Conservation (phyloP, 2,888 invertebrate species). For the Sylvicola cinctus region DNA sequence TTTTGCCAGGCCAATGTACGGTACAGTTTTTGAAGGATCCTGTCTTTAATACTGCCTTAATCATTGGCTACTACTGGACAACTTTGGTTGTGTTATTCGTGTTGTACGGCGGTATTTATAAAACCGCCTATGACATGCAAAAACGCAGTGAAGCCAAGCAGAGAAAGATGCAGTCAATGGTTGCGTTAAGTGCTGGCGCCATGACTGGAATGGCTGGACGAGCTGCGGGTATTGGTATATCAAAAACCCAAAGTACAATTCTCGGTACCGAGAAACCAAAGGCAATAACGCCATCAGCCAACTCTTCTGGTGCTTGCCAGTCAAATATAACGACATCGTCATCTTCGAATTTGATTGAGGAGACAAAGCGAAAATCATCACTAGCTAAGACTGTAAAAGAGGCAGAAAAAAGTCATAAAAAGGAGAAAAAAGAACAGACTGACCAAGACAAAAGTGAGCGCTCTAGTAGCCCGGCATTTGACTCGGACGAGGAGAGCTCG, state of each 20-base stretch:
- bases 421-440: constrained; percentile 22
- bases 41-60: constrained; percentile 89
- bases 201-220: constrained; percentile 81
- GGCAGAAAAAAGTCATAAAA: constrained; percentile 22
- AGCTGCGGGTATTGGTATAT: constrained; percentile 67
- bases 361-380: constrained; percentile 9
- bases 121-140: constrained; percentile 93
- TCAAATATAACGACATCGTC: constrained; percentile 13
- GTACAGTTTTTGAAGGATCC: constrained; percentile 97
- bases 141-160: constrained; percentile 93
- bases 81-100: constrained; percentile 88
- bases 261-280: constrained; percentile 52
- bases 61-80: constrained; percentile 95
- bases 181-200: constrained; percentile 71
- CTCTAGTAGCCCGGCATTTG: constrained; percentile 84
- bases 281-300: constrained; percentile 12
- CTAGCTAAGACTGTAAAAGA: no score
- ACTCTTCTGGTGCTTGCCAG: constrained; percentile 6
- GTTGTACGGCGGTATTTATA: constrained; percentile 92
- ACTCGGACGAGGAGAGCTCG: constrained; percentile 81
- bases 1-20: constrained; percentile 73
- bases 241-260: constrained; percentile 50
- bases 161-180: constrained; percentile 88
- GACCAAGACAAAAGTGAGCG: constrained; percentile 55
- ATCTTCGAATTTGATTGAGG: constrained; percentile 13